These are phyloP conservation scores for Aspiorhynchus laticeps DNA, from an alignment of 2,113 vertebrate species.

Conservation along the genomic window DNA sequence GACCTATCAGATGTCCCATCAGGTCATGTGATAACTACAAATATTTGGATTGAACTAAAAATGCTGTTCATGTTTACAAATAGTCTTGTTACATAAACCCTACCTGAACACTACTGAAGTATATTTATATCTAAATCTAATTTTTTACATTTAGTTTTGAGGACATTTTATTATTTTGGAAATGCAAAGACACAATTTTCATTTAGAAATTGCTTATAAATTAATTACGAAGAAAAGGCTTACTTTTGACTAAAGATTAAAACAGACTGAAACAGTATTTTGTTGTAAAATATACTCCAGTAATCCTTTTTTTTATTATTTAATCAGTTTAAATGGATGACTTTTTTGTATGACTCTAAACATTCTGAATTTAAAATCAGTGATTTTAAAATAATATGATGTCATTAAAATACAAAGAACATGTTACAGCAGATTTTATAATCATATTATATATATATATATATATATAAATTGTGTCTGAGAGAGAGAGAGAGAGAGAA, in stretches of 20 bases:
- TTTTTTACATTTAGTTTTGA: background rate
- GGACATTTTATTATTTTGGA: background rate
- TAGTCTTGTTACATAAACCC: background rate
- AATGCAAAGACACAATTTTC: background rate
- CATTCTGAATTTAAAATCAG: background rate
- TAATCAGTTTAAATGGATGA: background rate
- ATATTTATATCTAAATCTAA: background rate
- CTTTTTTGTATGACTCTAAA: too few species aligned
- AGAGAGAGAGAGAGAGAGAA: background rate
- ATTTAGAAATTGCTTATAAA: background rate
- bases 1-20: conserved; percentile 9
- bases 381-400: background rate
- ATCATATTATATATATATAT: too few species aligned
- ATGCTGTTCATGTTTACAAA: conserved; percentile 11
- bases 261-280: too few species aligned
- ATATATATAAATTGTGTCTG: conserved; percentile 37
- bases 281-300: too few species aligned
- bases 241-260: too few species aligned
- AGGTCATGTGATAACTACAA: conserved; percentile 18
- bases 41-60: conserved; percentile 21
- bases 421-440: background rate
- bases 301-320: too few species aligned
- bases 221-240: background rate
- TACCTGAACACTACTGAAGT: background rate
- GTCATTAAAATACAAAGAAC: background rate